phyloP scores from a whole-genome alignment of 1,140 invertebrate genomes.

The Drosophila sproati region DNA sequence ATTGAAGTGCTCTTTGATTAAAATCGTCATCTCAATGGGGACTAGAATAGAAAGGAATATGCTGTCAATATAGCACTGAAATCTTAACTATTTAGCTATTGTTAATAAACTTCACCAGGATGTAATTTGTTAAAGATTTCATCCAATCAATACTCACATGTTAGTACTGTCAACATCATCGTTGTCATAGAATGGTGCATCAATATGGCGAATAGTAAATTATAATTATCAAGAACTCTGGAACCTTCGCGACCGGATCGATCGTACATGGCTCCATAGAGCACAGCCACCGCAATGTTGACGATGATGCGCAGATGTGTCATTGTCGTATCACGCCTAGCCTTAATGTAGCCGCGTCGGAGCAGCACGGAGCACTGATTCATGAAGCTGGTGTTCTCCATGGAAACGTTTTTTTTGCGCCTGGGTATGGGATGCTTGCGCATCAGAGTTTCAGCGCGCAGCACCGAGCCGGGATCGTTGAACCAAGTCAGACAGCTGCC shows the following conservation, averaged over 20 bases:
- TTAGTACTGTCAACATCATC: constrained; percentile 94
- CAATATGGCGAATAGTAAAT: constrained; percentile 91
- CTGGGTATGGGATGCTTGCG: constrained; percentile 86
- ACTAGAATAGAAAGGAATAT: constrained; percentile 87
- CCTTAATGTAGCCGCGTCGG: constrained; percentile 89
- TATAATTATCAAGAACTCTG: constrained; percentile 92
- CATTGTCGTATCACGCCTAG: constrained; percentile 93
- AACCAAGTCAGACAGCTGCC: constrained; percentile 90
- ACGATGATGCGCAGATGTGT: constrained; percentile 93
- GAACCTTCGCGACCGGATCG: constrained; percentile 89
- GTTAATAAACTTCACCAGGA: no score
- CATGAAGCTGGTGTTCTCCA: constrained; percentile 89
- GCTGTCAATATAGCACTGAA: no score
- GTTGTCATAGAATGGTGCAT: constrained; percentile 94
- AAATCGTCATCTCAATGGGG: constrained; percentile 95
- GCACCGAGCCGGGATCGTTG: constrained; percentile 86
- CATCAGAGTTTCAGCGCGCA: constrained; percentile 86
- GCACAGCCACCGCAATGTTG: constrained; percentile 89
- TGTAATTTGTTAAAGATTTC: not conserved
- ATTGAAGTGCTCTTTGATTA: constrained; percentile 97
- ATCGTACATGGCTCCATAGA: constrained; percentile 90
- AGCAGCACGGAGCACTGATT: constrained; percentile 90
- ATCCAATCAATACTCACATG: constrained; percentile 84
- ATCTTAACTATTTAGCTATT: no score
- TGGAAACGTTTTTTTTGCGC: constrained; percentile 74